phyloP scores from a whole-genome alignment of 2,113 vertebrate species.

The Protobothrops mucrosquamatus region DNA sequence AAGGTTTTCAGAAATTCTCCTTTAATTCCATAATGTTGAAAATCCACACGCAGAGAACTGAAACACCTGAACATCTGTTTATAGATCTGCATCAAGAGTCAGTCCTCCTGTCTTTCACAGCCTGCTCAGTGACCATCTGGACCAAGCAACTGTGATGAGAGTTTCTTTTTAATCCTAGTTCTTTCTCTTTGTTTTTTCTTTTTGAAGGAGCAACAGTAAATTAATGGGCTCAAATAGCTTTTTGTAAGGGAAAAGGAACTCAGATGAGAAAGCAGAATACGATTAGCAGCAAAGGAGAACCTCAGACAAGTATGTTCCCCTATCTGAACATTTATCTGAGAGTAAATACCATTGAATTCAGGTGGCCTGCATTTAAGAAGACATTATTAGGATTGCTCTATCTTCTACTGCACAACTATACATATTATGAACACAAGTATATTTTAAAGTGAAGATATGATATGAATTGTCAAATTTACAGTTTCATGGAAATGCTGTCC shows the following conservation, averaged over 20 bases:
- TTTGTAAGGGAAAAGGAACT: background rate
- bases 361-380: background rate
- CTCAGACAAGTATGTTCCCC: background rate
- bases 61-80: background rate
- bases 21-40: background rate
- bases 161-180: background rate
- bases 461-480: background rate
- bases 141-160: background rate
- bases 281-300: background rate
- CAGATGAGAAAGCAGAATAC: background rate
- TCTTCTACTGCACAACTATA: background rate
- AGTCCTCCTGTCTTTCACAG: background rate
- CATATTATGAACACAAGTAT: background rate
- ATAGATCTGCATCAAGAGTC: background rate
- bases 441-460: background rate
- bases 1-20: background rate
- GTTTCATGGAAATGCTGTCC: background rate
- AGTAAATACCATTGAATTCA: background rate
- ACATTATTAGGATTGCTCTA: background rate
- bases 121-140: background rate
- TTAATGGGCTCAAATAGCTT: background rate
- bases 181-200: background rate
- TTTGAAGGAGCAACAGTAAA: background rate
- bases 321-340: background rate
- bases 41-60: background rate